These are phyloP conservation scores for Ceratoteleas bidentatus DNA, from an alignment of 1,140 invertebrate genomes.

Conservation along the genomic window DNA sequence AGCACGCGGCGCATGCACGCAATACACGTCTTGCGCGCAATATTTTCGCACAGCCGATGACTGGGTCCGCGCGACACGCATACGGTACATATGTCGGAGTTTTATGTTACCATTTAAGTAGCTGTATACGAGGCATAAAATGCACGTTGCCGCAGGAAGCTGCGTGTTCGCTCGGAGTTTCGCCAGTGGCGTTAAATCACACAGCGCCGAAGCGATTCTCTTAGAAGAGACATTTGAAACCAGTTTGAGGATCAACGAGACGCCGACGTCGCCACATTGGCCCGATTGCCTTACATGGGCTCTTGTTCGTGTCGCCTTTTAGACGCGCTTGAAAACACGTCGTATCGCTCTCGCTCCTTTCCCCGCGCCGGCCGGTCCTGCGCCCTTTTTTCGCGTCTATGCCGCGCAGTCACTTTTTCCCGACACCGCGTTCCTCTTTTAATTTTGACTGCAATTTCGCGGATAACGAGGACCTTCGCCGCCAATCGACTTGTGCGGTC, in stretches of 20 bases:
- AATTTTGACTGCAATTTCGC: constrained; percentile 30
- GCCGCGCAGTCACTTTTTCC: constrained; percentile 27
- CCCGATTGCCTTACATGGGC: constrained; percentile 77
- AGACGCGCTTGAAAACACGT: constrained; percentile 68
- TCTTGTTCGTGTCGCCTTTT: constrained; percentile 74
- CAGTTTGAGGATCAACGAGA: constrained; percentile 75
- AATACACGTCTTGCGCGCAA: neutral
- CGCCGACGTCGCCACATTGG: constrained; percentile 69
- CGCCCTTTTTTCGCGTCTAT: constrained; percentile 1
- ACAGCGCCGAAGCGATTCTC: constrained; percentile 60
- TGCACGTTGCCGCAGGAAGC: constrained; percentile 38
- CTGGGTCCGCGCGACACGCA: constrained; percentile 39
- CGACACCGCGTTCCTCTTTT: constrained; percentile 1
- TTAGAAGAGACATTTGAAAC: constrained; percentile 73
- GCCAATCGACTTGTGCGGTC: constrained; percentile 60
- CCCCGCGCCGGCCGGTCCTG: constrained; percentile 6
- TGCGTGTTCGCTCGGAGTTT: constrained; percentile 37
- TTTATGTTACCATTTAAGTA: constrained; percentile 66
- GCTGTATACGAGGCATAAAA: constrained; percentile 57
- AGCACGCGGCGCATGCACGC: constrained; percentile 18
- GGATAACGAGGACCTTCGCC: constrained; percentile 32
- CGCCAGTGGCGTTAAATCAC: constrained; percentile 61
- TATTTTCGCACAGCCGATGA: constrained; percentile 38
- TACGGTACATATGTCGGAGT: constrained; percentile 58
- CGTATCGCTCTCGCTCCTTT: constrained; percentile 63